These are phyloP conservation scores for Corvus moneduloides DNA, from an alignment of 2,113 vertebrate genomes.

Conservation along the genomic window DNA sequence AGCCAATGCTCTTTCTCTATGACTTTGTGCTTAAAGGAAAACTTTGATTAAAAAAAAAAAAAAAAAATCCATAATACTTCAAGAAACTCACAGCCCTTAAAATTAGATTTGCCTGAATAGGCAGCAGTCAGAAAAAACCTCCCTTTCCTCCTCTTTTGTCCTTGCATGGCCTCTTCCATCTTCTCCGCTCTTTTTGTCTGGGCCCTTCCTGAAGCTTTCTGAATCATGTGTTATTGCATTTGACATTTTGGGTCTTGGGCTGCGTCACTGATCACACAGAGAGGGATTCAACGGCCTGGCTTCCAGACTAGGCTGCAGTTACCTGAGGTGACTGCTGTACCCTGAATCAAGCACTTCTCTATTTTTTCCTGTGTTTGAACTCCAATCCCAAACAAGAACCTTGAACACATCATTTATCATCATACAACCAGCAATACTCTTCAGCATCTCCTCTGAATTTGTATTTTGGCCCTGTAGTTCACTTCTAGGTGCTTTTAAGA, in stretches of 20 bases:
- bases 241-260: constrained; percentile 31
- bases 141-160: background rate
- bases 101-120: background rate
- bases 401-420: background rate
- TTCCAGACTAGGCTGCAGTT: background rate
- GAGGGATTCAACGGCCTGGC: background rate
- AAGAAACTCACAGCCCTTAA: background rate
- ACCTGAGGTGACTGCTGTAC: background rate
- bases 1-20: background rate
- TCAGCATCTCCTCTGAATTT: background rate
- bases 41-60: background rate
- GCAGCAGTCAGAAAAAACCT: background rate
- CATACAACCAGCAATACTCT: background rate
- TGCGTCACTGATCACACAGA: background rate
- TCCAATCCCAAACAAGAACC: background rate
- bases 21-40: background rate
- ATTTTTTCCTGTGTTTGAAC: background rate
- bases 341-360: background rate
- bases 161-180: background rate
- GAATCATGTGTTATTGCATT: constrained; percentile 22
- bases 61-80: background rate
- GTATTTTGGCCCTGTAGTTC: background rate
- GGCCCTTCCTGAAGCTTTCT: background rate
- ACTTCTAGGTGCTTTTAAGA: background rate
- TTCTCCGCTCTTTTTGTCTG: background rate